Base-by-base conservation (phyloP, 2,888 invertebrate species). In the Zygogramma bicolorata region DNA sequence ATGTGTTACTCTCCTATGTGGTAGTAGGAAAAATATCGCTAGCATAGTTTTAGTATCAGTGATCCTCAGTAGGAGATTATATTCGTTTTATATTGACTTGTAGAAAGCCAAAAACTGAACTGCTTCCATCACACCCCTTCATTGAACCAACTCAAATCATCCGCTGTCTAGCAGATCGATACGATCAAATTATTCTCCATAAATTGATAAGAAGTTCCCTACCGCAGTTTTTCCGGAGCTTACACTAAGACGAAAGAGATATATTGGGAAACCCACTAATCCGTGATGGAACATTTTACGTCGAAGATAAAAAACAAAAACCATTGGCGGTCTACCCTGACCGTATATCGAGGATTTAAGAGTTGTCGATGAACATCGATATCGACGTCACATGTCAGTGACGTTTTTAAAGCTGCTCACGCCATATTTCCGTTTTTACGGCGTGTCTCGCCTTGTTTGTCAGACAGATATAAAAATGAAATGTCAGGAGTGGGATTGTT, bases 361-460 rank as follows among this genome's bases (percentile, higher is more conserved):
- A 76, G 79, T 73, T 77, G 73, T 69, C 75, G 76, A 79, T 76
- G 76, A 78, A 77, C 75, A 77, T 75, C 71, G 70, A 71, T 79
- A 77, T 79, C 79, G 81, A 81, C 81, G 81, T 78, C 78, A 73
- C 76, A 78, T 80, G 81, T 76, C 71, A 66, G 65, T 79, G 81
- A 79, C 81, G 74, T 80, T 82, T 82, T 73, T 78, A 81, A 80
- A 82, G 80, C 77, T 70, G 77, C 75, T 76, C 77, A 71, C 72
- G 71, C 65, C 57, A 62, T 75, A 71, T 76, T 73, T 62, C 57
- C 53, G 69, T 65, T 76, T 73, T 70, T 67, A 71, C 57, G 25
- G 65, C 70, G 67, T 76, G 72, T 77, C 76, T 73, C 53, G 60
- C 65, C 71, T 73, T 71, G 73, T 77, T 78, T 74, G 74, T 72